phyloP scores from a whole-genome alignment of 2,888 invertebrate genomes.

The Nemurella pictetii region DNA sequence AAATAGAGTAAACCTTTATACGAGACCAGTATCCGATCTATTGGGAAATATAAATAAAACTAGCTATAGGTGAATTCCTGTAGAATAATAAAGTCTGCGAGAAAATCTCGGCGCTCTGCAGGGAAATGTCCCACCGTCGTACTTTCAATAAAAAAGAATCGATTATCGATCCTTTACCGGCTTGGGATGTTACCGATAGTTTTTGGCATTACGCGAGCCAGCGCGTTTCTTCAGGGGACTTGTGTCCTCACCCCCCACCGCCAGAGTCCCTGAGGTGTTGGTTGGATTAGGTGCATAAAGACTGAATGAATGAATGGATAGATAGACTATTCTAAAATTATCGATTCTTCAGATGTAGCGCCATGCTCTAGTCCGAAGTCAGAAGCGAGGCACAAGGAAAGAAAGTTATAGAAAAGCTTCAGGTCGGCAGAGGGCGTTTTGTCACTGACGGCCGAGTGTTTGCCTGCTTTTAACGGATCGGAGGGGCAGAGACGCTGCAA shows the following conservation, averaged over 20 bases:
- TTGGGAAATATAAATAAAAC: slow-evolving; percentile 23
- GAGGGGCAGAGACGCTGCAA: not conserved
- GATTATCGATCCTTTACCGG: slow-evolving; percentile 25
- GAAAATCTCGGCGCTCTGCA: slow-evolving; percentile 14
- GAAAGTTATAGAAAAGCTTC: slow-evolving; percentile 11
- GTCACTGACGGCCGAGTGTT: slow-evolving; percentile 30
- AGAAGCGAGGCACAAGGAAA: not conserved
- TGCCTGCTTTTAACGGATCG: slow-evolving; percentile 30
- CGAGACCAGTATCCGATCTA: slow-evolving; percentile 12
- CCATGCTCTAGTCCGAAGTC: slow-evolving; percentile 16
- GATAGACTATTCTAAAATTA: slow-evolving; percentile 28
- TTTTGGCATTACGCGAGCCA: not conserved
- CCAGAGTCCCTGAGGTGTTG: slow-evolving; percentile 12
- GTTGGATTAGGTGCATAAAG: slow-evolving; percentile 14
- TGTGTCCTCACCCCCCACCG: not conserved
- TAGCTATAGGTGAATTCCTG: slow-evolving; percentile 20
- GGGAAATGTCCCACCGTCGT: slow-evolving; percentile 18
- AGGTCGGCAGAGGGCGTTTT: slow-evolving; percentile 16
- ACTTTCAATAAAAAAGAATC: slow-evolving; percentile 27
- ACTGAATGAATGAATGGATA: slow-evolving; percentile 26
- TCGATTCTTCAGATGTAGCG: slow-evolving; percentile 18
- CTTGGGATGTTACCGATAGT: slow-evolving; percentile 25
- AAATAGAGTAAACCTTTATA: slow-evolving; percentile 10
- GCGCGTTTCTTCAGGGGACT: not conserved
- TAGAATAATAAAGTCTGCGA: slow-evolving; percentile 21